phyloP scores from a whole-genome alignment of 2,113 vertebrate genomes.

The Amazona vittata region DNA sequence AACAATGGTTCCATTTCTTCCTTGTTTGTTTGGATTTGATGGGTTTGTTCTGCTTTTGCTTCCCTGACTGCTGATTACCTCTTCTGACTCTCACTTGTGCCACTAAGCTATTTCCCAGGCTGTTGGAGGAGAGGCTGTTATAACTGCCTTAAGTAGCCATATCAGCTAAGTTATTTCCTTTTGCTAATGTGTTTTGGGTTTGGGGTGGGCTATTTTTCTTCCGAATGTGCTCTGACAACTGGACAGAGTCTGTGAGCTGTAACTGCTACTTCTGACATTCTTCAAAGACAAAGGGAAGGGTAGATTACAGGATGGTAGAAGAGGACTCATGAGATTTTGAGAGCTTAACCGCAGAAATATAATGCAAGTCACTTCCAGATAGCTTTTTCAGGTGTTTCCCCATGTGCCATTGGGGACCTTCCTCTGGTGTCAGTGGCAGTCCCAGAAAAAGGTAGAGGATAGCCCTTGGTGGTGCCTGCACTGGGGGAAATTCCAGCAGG shows the following conservation, averaged over 20 bases:
- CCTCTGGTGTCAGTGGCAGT: not conserved
- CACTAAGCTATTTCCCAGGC: constrained; percentile 36
- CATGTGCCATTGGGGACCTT: not conserved
- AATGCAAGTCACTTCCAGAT: not conserved
- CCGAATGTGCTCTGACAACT: not conserved
- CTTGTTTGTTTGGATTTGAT: not conserved
- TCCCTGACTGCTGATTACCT: constrained; percentile 4
- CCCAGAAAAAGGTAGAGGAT: not conserved
- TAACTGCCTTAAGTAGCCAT: not conserved
- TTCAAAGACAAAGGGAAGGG: constrained; percentile 7
- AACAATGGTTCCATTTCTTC: not conserved
- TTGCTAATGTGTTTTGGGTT: not conserved
- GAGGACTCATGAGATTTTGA: constrained; percentile 18
- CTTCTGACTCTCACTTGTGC: not conserved
- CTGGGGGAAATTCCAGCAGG: not conserved
- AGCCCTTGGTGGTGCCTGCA: not conserved
- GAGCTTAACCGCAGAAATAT: not conserved
- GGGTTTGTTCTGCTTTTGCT: constrained; percentile 15
- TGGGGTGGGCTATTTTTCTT: not conserved
- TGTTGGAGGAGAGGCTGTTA: not conserved
- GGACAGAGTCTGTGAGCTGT: not conserved
- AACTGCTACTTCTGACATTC: not conserved
- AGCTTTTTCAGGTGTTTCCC: constrained; percentile 31
- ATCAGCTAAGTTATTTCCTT: constrained; percentile 25
- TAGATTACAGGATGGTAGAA: constrained; percentile 37